These are phyloP conservation scores for Mormyrus lacerda DNA, from an alignment of 2,113 vertebrate genomes.

Conservation along the genomic window DNA sequence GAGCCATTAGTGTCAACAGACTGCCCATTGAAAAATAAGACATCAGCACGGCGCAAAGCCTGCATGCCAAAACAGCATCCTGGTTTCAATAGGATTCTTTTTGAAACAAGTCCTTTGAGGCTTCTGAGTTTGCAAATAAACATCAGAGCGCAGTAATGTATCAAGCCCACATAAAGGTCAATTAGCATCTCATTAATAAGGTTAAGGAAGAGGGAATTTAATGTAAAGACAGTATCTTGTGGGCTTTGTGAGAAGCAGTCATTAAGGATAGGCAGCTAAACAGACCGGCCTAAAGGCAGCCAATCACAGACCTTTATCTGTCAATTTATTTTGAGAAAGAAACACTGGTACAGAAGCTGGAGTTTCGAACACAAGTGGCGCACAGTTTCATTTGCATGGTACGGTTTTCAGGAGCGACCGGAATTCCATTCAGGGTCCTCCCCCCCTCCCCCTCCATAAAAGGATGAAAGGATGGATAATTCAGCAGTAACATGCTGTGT, in stretches of 20 bases:
- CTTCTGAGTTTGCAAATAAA: background rate
- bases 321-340: constrained; percentile 42
- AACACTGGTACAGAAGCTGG: constrained; percentile 35
- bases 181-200: background rate
- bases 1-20: background rate
- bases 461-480: background rate
- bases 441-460: background rate
- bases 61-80: background rate
- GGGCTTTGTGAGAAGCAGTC: constrained; percentile 17
- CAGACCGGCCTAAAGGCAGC: background rate
- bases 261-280: constrained; percentile 23
- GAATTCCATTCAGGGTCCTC: background rate
- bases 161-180: background rate
- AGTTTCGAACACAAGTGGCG: constrained; percentile 42
- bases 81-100: background rate
- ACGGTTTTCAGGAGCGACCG: background rate
- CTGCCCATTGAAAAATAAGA: background rate
- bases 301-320: background rate
- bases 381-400: background rate
- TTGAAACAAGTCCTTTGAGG: background rate
- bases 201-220: background rate
- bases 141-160: background rate
- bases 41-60: background rate
- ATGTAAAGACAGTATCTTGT: background rate
- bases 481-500: background rate